Conservation (phyloP, 2,797 vertebrate genomes). For the Sandelia bainsii region DNA sequence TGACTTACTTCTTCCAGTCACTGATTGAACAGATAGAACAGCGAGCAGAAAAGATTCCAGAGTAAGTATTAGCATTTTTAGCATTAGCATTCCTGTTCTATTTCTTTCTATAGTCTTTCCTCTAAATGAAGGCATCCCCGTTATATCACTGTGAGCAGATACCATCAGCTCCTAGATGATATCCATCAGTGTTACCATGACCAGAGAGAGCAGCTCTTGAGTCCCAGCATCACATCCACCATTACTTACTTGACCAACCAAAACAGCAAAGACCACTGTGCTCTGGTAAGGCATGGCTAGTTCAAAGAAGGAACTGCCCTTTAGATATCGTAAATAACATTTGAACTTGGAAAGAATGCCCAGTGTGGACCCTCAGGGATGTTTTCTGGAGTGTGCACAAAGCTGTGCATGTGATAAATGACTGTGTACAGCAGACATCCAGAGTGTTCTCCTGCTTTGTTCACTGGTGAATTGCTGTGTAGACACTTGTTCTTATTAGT, state of each 20-base stretch:
- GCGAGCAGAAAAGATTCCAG: slow-evolving; percentile 92
- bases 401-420: slow-evolving; percentile 60
- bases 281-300: slow-evolving; percentile 87
- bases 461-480: slow-evolving; percentile 34
- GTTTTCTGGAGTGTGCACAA: slow-evolving; percentile 54
- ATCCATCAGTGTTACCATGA: slow-evolving; percentile 97
- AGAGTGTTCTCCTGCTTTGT: slow-evolving; percentile 36
- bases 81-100: not conserved
- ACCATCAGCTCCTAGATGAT: slow-evolving; percentile 93
- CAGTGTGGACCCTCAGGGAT: slow-evolving; percentile 43
- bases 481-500: slow-evolving; percentile 22
- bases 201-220: slow-evolving; percentile 93
- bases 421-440: slow-evolving; percentile 43
- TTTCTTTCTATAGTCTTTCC: not conserved
- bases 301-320: slow-evolving; percentile 58
- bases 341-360: slow-evolving; percentile 52
- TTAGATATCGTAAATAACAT: slow-evolving; percentile 65
- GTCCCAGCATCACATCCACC: slow-evolving; percentile 93
- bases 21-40: slow-evolving; percentile 97
- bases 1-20: slow-evolving; percentile 80
- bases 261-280: slow-evolving; percentile 97
- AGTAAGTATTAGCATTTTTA: slow-evolving; percentile 86
- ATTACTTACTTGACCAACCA: slow-evolving; percentile 96
- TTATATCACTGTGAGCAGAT: slow-evolving; percentile 80
- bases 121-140: slow-evolving; percentile 12